phyloP scores from a whole-genome alignment of 2,888 invertebrate species.

The Lapara coniferarum region DNA sequence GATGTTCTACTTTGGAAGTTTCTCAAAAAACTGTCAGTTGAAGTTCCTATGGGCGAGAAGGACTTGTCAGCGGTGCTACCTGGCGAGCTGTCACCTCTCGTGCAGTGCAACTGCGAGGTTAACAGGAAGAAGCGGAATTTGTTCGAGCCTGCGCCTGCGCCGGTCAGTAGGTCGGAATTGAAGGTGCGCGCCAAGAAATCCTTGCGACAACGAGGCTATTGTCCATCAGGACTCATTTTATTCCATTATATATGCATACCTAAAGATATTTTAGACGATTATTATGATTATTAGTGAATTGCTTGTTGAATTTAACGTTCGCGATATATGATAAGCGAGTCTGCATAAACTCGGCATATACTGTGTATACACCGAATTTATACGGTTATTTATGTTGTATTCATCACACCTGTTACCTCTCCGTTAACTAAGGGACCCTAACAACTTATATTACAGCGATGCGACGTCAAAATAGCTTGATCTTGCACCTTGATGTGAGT shows the following conservation, averaged over 20 bases:
- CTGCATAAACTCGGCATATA: background rate
- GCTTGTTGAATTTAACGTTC: background rate
- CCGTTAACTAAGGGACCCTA: too few species aligned
- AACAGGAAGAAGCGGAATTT: constrained; percentile 44
- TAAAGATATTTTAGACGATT: background rate
- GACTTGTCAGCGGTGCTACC: constrained; percentile 39
- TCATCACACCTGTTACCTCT: background rate
- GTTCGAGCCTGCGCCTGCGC: constrained; percentile 8
- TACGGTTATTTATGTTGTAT: background rate
- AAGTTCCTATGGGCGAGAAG: constrained; percentile 30
- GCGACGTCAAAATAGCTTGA: too few species aligned
- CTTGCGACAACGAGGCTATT: background rate
- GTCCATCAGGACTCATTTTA: background rate
- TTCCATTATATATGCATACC: background rate
- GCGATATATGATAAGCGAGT: too few species aligned
- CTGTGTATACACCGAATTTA: background rate
- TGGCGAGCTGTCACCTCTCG: constrained; percentile 42
- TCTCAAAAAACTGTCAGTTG: constrained; percentile 37
- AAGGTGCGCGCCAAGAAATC: background rate
- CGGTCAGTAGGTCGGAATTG: too few species aligned
- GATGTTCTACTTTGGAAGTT: constrained; percentile 32
- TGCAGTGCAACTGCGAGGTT: constrained; percentile 43
- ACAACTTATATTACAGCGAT: too few species aligned
- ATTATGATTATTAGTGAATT: background rate
- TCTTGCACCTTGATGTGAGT: too few species aligned